phyloP scores from a whole-genome alignment of 2,113 vertebrate genomes.

The Osmerus mordax region DNA sequence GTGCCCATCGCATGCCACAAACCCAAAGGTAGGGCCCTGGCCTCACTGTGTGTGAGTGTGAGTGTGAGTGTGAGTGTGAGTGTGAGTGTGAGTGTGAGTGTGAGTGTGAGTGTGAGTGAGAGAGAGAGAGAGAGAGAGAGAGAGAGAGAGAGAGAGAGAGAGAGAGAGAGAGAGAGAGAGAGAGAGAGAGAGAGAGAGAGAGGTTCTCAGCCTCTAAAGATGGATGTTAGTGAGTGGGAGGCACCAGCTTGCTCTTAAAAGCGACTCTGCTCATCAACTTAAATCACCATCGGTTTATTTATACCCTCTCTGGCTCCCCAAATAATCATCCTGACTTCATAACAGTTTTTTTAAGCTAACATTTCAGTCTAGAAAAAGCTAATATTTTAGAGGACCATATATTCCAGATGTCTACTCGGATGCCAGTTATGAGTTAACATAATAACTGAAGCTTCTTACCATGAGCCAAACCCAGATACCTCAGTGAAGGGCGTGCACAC shows the following conservation, averaged over 20 bases:
- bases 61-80: too few relatives aligned
- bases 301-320: neutral
- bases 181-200: neutral
- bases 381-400: constrained; percentile 3
- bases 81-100: neutral
- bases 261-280: neutral
- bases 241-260: constrained; percentile 3
- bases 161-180: neutral
- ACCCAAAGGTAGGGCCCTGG: constrained; percentile 76
- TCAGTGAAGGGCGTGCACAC: constrained; percentile 16
- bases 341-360: neutral
- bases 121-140: neutral
- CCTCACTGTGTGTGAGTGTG: neutral
- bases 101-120: neutral
- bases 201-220: neutral
- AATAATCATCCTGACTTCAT: constrained; percentile 15
- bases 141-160: neutral
- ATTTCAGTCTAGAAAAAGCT: neutral
- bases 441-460: constrained; percentile 18
- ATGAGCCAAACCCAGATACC: constrained; percentile 36
- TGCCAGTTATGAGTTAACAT: constrained; percentile 4
- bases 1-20: constrained; percentile 85
- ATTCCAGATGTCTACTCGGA: constrained; percentile 4
- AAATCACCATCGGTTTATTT: constrained; percentile 1
- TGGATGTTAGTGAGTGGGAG: neutral